Evolutionary conservation across 1,140 invertebrate species (phyloP).

Genomic region (Adoxophyes honmai): DNA sequence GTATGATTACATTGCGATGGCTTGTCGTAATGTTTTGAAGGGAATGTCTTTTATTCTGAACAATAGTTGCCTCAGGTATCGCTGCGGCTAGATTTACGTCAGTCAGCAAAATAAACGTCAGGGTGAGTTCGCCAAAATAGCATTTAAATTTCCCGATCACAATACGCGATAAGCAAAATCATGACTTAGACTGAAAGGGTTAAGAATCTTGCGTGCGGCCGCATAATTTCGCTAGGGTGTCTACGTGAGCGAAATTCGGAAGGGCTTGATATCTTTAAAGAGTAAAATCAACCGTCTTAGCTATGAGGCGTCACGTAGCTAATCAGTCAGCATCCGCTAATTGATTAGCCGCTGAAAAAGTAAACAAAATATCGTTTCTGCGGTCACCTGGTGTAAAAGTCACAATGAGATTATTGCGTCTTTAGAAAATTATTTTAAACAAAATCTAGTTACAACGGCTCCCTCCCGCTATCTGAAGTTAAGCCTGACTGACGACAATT

Average conservation of each 20-base stretch:
- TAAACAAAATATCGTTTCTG: no score
- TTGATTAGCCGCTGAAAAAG: no score
- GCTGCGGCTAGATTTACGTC: constrained; percentile 43
- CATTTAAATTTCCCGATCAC: constrained; percentile 67
- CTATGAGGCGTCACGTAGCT: no score
- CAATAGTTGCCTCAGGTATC: constrained; percentile 13
- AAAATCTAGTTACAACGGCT: no score
- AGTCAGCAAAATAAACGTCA: constrained; percentile 43
- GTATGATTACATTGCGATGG: neutral
- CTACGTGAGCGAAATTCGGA: constrained; percentile 38
- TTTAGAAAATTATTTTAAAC: no score
- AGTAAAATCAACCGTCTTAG: no score
- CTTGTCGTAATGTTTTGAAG: neutral
- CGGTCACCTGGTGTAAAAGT: no score
- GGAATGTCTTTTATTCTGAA: constrained; percentile 1
- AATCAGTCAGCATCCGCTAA: no score
- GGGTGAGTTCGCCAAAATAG: constrained; percentile 52
- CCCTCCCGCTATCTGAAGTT: no score
- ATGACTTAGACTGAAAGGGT: constrained; percentile 65
- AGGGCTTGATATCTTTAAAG: constrained; percentile 45
- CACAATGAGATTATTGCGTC: no score
- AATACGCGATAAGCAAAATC: constrained; percentile 68
- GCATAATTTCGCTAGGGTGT: constrained; percentile 65
- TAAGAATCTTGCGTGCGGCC: constrained; percentile 61
- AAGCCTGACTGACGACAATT: no score